Percentiles rank a stretch among this genome's conserved stretches.
Evolutionary conservation across 2,888 invertebrate species (phyloP).

Genomic region (Drosophila recens): DNA sequence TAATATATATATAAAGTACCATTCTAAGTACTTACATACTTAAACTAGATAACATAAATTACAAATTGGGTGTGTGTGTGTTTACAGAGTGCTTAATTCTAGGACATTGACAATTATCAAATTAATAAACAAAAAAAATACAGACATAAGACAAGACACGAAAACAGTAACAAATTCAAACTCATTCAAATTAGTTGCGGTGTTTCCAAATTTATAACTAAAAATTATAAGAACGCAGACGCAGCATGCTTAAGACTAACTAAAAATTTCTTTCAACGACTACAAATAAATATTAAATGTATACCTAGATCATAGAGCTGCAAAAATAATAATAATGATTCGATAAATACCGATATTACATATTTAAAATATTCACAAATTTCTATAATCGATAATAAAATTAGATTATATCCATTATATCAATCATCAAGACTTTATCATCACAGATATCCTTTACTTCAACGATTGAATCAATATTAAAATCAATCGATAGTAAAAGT

Average conservation of each 20-base stretch:
- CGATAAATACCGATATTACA: not conserved
- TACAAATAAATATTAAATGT: constrained; percentile 25
- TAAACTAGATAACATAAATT: constrained; percentile 32
- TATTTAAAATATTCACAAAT: not conserved
- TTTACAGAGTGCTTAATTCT: constrained; percentile 62
- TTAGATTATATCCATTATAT: not conserved
- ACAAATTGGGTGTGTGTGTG: constrained; percentile 26
- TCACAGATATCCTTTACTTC: too few species aligned
- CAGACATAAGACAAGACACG: constrained; percentile 51
- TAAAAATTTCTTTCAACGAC: constrained; percentile 42
- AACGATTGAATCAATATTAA: not conserved
- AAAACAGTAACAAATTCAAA: constrained; percentile 20
- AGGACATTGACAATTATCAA: constrained; percentile 42
- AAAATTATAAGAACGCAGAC: constrained; percentile 32
- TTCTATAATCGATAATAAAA: not conserved
- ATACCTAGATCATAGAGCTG: constrained; percentile 13
- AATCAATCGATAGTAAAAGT: not conserved
- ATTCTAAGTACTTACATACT: constrained; percentile 29
- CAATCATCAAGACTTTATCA: not conserved
- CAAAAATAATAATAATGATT: not conserved
- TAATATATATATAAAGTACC: constrained; percentile 1
- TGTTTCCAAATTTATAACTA: constrained; percentile 4
- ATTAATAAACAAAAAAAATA: constrained; percentile 10
- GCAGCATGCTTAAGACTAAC: constrained; percentile 70
- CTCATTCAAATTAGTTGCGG: constrained; percentile 21